Evolutionary conservation across 2,888 invertebrate species (phyloP).

Genomic region (Cylloceria caligata): DNA sequence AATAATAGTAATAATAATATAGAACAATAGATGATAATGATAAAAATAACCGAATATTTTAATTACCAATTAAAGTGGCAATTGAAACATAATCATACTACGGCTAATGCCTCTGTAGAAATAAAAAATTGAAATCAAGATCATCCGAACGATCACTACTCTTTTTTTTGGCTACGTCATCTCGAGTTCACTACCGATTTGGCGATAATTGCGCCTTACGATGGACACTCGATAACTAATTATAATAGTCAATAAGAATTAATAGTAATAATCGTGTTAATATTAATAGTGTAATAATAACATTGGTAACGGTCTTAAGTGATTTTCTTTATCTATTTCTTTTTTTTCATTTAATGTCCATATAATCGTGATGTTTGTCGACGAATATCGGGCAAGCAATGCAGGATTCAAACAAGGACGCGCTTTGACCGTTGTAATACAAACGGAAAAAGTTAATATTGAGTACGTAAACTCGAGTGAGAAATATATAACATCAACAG

Average conservation of each 20-base stretch:
- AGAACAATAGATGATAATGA: conserved; percentile 74
- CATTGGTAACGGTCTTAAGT: conserved; percentile 82
- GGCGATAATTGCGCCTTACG: conserved; percentile 35
- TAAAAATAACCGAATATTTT: conserved; percentile 71
- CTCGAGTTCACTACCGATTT: conserved; percentile 56
- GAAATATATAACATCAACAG: conserved; percentile 84
- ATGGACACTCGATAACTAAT: conserved; percentile 63
- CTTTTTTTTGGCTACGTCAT: conserved; percentile 68
- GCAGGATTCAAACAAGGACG: conserved; percentile 72
- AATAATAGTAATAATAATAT: conserved; percentile 73
- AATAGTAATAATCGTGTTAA: conserved; percentile 72
- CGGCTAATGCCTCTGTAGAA: conserved; percentile 60
- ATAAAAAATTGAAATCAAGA: conserved; percentile 53
- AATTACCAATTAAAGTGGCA: conserved; percentile 60
- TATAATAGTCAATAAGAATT: conserved; percentile 65
- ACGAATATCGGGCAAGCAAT: conserved; percentile 71
- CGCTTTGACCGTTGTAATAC: conserved; percentile 65
- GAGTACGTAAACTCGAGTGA: conserved; percentile 79
- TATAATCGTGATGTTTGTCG: conserved; percentile 33
- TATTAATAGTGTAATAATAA: conserved; percentile 75
- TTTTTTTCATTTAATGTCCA: conserved; percentile 44
- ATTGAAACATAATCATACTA: conserved; percentile 63
- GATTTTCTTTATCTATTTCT: conserved; percentile 67
- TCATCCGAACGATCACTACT: conserved; percentile 49
- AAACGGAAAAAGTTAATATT: conserved; percentile 65